phyloP scores from a whole-genome alignment of 2,113 vertebrate genomes.

The Ardeotis arabs region DNA sequence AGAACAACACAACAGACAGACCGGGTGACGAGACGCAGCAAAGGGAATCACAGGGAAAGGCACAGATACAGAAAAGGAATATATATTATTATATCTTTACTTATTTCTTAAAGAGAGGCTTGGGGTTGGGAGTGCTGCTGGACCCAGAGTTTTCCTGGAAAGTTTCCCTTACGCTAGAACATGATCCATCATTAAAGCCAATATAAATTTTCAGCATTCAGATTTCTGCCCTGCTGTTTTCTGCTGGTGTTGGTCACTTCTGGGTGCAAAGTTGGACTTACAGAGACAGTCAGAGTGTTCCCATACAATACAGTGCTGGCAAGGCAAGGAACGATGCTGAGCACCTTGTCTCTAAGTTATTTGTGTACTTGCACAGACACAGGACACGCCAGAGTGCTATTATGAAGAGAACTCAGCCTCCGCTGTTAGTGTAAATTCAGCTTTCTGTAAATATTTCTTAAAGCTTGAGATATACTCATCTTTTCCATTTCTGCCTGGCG shows the following conservation, averaged over 20 bases:
- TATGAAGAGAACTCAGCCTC: background rate
- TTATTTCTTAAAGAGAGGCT: background rate
- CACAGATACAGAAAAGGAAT: background rate
- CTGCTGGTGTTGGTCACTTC: background rate
- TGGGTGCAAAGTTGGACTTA: background rate
- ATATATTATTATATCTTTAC: background rate
- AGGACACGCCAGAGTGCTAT: background rate
- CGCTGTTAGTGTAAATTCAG: background rate
- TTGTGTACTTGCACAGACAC: background rate
- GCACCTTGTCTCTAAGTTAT: background rate
- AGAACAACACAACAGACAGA: background rate
- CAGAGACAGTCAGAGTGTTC: background rate
- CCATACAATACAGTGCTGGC: background rate
- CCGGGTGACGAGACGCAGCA: background rate
- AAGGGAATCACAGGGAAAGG: background rate
- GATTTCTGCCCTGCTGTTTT: background rate
- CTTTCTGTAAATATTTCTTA: background rate
- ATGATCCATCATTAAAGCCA: background rate
- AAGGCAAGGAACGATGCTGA: background rate
- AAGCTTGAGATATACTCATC: background rate
- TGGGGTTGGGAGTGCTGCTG: background rate
- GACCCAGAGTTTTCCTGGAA: background rate
- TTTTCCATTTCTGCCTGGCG: background rate
- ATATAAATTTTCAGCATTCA: background rate
- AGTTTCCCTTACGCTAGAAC: background rate